Evolutionary conservation across 2,113 vertebrate species (phyloP), one percentile per base, ranked within the genome.

Genomic region (Genyomyrus donnyi): DNA sequence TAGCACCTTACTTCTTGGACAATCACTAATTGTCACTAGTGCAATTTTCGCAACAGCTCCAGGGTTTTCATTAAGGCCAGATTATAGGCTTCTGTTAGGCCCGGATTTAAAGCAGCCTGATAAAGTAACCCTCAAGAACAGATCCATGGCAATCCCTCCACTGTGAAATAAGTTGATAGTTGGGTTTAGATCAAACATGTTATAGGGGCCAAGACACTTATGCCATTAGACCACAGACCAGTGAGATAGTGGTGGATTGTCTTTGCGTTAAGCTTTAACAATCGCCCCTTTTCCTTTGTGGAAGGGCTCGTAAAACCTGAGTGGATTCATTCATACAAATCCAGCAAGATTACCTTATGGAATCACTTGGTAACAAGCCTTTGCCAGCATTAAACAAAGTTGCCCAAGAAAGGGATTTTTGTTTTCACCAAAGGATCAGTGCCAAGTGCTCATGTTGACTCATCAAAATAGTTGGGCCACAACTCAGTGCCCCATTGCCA

Each of bases 341-440:
- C 9, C 42, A 85, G 10, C 45, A 49, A 49, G 11, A 85, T 48
- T 49, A 7, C 83, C 42, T 85, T 85, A 85, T 70, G 62, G 62
- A 31, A 70, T 70, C 62, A 31, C 62, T 70, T 31, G n/a, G 62
- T 70, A 70, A 70, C 39, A 49, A 85, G n/a, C 52, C 87, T 39
- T 45, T 19, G 52, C 31, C 17, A 39, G 45, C 48, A 66, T 21
- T 24, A 77, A 39, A 70, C 6, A 80, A 52, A 74, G 88, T 10
- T 31, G 31, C 24, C 83, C 7, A 53, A 91, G 88, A 93, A 93
- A 90, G 77, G 90, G 84, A 39, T 70, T 89, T 89, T 90, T 93
- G 91, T 92, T 85, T 77, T 77, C 49, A 17, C 27, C 2, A 21
- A 21, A 35, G 11, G 21, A 5, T 3, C 21, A 52, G 45, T 83